Base-by-base conservation (phyloP, 2,797 vertebrate genomes). In the Crenichthys baileyi region DNA sequence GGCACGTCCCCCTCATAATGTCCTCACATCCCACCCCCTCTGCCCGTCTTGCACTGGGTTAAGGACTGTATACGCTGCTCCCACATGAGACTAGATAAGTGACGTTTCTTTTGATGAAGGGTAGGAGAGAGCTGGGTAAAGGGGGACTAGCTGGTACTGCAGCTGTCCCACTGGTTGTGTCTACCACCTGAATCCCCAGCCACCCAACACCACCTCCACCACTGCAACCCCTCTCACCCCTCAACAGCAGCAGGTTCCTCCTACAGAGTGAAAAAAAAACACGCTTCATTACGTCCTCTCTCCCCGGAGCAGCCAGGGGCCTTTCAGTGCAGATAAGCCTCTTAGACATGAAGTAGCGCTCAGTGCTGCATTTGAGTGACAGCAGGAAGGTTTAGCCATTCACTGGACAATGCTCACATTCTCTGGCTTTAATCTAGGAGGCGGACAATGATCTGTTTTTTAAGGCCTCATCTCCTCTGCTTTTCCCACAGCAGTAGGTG, bases 251-350 rank as follows among this genome's bases (percentile, higher is more conserved):
- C 97, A 97, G 97, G 97, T 98, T 97, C 97, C 97, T 97, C 96
- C 97, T 96, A 97, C 97, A 97, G 96, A 97, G 96, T 96, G 72
- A 83, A 84, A 88, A 91, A 98, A 98, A 98, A 98, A 97, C 97
- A 99, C 97, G 98, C 97, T 99, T 99, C 98, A 99, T 99, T 99
- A 99, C 98, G 97, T 97, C 97, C 96, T 97, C 97, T 98, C 97
- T 98, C 97, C 97, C 97, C 95, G 93, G 97, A 98, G 97, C 97
- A 97, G 97, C 97, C 96, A 97, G 97, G 96, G 97, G 97, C 97
- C 97, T 98, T 99, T 99, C 97, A 99, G 96, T 94, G 95, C 96
- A 99, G 98, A 99, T 99, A 99, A 99, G 98, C 98, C 98, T 99
- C 98, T 99, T 99, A 99, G 97, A 98, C 97, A 97, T 97, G 97